Conservation (phyloP, 2,888 invertebrate species). For the Aphodius granarius region DNA sequence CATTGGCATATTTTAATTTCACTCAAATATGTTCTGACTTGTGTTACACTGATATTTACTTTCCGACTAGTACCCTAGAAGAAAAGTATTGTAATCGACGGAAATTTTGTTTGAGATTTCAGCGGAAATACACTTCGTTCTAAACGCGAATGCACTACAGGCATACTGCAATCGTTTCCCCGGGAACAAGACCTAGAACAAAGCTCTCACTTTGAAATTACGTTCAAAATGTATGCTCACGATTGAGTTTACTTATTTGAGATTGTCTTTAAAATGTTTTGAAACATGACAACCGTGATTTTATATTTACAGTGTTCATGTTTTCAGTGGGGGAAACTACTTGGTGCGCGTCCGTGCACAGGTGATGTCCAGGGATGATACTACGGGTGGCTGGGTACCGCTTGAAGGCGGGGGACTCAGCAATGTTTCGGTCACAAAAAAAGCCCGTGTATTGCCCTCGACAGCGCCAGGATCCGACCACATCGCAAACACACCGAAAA, state of each 20-base stretch:
- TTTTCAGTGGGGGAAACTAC: slow-evolving; percentile 79
- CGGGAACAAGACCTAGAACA: neutral
- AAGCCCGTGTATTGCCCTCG: slow-evolving; percentile 55
- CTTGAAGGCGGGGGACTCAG: slow-evolving; percentile 92
- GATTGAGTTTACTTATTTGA: neutral
- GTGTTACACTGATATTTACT: too few relatives aligned
- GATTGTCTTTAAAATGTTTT: neutral
- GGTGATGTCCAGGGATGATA: slow-evolving; percentile 98
- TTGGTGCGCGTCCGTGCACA: slow-evolving; percentile 97
- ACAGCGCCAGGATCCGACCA: slow-evolving; percentile 39
- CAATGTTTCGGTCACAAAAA: slow-evolving; percentile 87
- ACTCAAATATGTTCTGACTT: too few relatives aligned
- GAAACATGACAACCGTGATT: neutral
- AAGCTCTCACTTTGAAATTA: too few relatives aligned
- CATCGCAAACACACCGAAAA: slow-evolving; percentile 61
- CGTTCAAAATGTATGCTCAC: too few relatives aligned
- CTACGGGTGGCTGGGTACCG: slow-evolving; percentile 94
- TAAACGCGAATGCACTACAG: too few relatives aligned
- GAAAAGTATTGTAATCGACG: too few relatives aligned
- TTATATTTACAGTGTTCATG: neutral
- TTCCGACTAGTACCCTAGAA: too few relatives aligned
- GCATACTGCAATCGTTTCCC: neutral
- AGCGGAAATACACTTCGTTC: too few relatives aligned
- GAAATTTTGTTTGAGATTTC: too few relatives aligned
- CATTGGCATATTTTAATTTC: too few relatives aligned